Conservation (phyloP, 2,797 vertebrate genomes). For the Anguilla obscura region DNA sequence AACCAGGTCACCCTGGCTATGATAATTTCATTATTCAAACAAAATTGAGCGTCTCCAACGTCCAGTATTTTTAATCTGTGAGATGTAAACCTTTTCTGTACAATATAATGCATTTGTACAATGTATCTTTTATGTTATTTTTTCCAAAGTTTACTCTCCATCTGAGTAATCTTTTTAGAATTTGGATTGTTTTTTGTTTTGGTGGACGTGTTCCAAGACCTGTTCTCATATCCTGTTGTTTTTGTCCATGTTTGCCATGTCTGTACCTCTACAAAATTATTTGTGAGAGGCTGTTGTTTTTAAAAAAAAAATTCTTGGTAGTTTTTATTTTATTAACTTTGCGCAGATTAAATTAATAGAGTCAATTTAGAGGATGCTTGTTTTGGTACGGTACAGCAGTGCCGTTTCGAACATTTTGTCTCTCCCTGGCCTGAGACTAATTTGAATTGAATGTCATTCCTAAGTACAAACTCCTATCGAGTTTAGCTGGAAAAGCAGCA, state of each 20-base stretch:
- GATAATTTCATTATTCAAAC: neutral
- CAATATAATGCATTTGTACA: neutral
- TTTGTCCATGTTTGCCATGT: too few species aligned
- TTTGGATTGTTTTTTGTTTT: neutral
- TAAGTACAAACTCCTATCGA: neutral
- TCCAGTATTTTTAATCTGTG: neutral
- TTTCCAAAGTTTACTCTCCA: too few species aligned
- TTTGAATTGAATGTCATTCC: neutral
- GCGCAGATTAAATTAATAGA: neutral
- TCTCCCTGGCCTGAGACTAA: neutral
- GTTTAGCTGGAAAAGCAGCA: neutral
- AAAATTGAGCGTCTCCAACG: neutral
- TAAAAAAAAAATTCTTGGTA: too few species aligned
- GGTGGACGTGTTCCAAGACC: neutral
- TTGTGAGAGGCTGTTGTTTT: neutral
- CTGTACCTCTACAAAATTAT: neutral
- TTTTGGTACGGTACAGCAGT: neutral
- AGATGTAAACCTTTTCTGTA: neutral
- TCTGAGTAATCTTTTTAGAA: neutral
- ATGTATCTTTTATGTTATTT: neutral
- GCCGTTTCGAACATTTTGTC: neutral
- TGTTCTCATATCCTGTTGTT: neutral
- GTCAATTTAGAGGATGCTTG: neutral
- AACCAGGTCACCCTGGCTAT: neutral
- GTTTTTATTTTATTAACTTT: neutral